phyloP scores from a whole-genome alignment of 2,113 vertebrate species.

The Lontra canadensis region DNA sequence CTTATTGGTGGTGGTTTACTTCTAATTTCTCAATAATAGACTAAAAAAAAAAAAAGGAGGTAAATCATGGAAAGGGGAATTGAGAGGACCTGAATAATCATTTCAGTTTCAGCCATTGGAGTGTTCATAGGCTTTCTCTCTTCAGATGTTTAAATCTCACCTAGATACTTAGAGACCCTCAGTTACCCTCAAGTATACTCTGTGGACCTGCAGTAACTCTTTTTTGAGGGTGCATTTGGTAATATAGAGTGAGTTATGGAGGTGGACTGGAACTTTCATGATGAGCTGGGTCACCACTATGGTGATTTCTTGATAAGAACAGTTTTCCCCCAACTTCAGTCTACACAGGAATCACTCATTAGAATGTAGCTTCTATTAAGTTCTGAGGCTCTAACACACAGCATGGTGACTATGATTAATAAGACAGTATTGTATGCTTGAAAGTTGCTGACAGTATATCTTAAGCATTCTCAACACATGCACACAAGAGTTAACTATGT shows the following conservation, averaged over 20 bases:
- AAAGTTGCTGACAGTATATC: background rate
- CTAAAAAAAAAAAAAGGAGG: background rate
- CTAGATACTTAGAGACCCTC: background rate
- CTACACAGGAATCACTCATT: background rate
- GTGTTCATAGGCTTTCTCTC: background rate
- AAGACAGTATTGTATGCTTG: background rate
- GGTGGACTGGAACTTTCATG: background rate
- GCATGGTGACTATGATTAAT: background rate
- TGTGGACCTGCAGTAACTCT: background rate
- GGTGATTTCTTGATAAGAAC: background rate
- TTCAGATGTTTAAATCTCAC: background rate
- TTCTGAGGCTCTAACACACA: background rate
- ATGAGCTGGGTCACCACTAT: background rate
- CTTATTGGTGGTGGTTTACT: background rate
- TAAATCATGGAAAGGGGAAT: background rate
- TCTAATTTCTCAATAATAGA: slow-evolving; percentile 7
- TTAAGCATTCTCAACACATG: background rate
- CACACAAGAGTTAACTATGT: background rate
- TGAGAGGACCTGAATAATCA: background rate
- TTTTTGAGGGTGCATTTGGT: background rate
- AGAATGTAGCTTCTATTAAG: background rate
- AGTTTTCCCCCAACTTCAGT: background rate
- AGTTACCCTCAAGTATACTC: background rate
- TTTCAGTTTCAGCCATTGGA: background rate
- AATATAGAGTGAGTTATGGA: background rate